Base-by-base conservation (phyloP, 2,113 vertebrate species). In the Cyprinodon brontotheroides region DNA sequence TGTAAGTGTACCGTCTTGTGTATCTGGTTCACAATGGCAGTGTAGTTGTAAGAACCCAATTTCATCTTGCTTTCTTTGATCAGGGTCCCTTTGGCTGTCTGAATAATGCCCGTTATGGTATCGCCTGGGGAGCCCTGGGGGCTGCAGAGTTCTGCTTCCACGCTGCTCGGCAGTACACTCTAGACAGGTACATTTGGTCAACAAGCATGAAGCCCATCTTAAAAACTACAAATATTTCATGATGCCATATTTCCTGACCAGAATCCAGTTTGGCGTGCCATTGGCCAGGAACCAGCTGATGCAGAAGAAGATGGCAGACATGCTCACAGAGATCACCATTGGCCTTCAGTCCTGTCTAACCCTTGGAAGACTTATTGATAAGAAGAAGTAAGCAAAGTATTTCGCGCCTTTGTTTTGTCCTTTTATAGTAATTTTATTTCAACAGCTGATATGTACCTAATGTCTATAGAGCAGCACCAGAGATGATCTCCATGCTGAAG, bases 401-500 rank as follows among this genome's bases (percentile, higher is more conserved):
- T 50, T 48, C 13, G 15, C 47, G 13, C 11, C 4, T 48, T 11
- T 48, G 47, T 68, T 38, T 15, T 29, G 20, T 13, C 6, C 20
- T 48, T 11, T 48, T 15, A 14, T 48, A 4, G 29, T 48, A 12
- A 3, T 3, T 48, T 48, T 14, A 14, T 48, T 15, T 15, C 13
- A 15, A 48, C 4, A 14, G 47, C 47, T 4, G 14, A 15, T 48
- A 14, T 48, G 11, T 48, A 11, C 15, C 12, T 48, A 15, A 48
- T 48, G 13, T 3, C 47, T 3, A 0, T 81, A 98, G 97, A 87
- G 94, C 92, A 0, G 82, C 94, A 12, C 96, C 96, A 0, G 97
- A 98, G 83, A 95, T 96, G 96, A 94, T 98, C 78, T 98, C 97
- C 17, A 92, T 98, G 95, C 92, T 98, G 80, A 98, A 98, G 89